These are phyloP conservation scores for Myopa testacea DNA, from an alignment of 2,888 invertebrate species.

Conservation along the genomic window DNA sequence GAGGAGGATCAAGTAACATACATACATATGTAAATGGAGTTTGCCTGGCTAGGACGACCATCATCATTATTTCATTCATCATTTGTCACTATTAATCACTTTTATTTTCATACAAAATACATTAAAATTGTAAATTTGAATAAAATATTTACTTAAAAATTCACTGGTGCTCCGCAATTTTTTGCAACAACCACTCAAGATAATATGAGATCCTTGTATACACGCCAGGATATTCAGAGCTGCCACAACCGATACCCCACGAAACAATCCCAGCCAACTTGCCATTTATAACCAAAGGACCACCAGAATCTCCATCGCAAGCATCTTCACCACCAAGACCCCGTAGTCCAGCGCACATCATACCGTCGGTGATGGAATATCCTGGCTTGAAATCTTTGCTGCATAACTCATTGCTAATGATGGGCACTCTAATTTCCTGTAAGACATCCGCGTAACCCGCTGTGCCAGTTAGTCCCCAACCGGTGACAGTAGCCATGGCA, in stretches of 20 bases:
- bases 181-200: slow-evolving; percentile 48
- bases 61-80: too few relatives aligned
- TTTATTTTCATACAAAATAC: too few relatives aligned
- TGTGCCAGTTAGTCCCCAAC: slow-evolving; percentile 58
- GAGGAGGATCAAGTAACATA: too few relatives aligned
- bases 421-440: slow-evolving; percentile 54
- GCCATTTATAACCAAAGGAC: slow-evolving; percentile 53
- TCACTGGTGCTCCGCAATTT: slow-evolving; percentile 1
- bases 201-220: slow-evolving; percentile 54
- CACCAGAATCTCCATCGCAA: slow-evolving; percentile 61
- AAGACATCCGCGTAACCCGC: slow-evolving; percentile 50
- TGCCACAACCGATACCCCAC: slow-evolving; percentile 57
- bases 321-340: slow-evolving; percentile 51
- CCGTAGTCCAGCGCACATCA: slow-evolving; percentile 54
- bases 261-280: slow-evolving; percentile 57
- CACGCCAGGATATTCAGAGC: slow-evolving; percentile 54
- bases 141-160: not conserved
- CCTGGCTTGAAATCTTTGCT: slow-evolving; percentile 48
- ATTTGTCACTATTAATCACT: too few relatives aligned
- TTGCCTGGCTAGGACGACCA: too few relatives aligned
- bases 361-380: slow-evolving; percentile 33
- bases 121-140: too few relatives aligned
- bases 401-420: slow-evolving; percentile 54
- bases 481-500: slow-evolving; percentile 51
- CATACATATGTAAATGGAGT: too few relatives aligned